Conservation (phyloP, 1,140 invertebrate genomes). For the Antheraea pernyi region DNA sequence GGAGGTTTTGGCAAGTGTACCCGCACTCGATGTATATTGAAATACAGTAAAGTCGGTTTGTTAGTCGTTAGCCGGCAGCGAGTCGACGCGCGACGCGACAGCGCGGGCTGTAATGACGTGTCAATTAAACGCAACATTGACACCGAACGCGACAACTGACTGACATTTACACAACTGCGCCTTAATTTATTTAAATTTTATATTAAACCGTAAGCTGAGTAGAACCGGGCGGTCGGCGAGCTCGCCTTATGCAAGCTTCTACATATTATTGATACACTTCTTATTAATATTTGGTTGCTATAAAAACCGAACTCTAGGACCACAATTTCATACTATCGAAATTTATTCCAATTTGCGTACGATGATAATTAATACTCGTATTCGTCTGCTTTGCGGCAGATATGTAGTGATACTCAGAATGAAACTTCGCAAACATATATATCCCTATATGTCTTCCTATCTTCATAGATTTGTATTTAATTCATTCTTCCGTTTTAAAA, state of each 20-base stretch:
- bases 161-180: conserved; percentile 47
- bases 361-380: no score
- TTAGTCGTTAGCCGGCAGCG: neutral
- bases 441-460: no score
- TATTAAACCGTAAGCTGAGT: conserved; percentile 5
- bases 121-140: conserved; percentile 17
- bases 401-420: no score
- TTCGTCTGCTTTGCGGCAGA: no score
- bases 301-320: no score
- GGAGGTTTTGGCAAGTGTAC: neutral
- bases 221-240: neutral
- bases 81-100: neutral
- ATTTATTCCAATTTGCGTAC: no score
- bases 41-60: neutral
- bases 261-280: neutral
- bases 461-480: no score
- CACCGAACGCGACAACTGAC: conserved; percentile 20
- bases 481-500: neutral
- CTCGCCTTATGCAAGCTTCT: neutral
- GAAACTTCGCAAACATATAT: no score
- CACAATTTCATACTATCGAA: no score
- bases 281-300: neutral
- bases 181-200: conserved; percentile 18
- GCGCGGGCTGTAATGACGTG: conserved; percentile 1
- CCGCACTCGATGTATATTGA: neutral